phyloP scores from a whole-genome alignment of 2,888 invertebrate species.

The Baccha elongata region DNA sequence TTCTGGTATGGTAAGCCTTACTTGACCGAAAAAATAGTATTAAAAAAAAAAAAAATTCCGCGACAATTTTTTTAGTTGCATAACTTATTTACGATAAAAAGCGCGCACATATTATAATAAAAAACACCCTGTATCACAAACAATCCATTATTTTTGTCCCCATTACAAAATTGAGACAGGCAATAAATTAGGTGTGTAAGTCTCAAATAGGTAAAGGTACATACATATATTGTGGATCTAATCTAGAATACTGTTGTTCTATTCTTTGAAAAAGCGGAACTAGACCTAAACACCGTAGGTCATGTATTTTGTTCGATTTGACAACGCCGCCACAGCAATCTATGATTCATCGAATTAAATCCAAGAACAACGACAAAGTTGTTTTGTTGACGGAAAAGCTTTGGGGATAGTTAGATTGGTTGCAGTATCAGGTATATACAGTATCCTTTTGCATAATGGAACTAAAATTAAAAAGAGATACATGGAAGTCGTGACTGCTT shows the following conservation, averaged over 20 bases:
- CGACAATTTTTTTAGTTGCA: no score
- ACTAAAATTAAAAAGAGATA: constrained; percentile 23
- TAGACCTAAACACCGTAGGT: constrained; percentile 23
- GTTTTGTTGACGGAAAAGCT: constrained; percentile 65
- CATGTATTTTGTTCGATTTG: constrained; percentile 14
- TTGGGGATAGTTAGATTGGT: constrained; percentile 21
- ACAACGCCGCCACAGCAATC: constrained; percentile 1
- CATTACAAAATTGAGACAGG: neutral
- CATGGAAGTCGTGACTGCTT: constrained; percentile 58
- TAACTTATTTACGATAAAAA: no score
- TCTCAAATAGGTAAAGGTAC: neutral
- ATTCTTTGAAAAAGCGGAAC: constrained; percentile 44
- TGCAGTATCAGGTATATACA: neutral
- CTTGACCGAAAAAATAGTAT: no score
- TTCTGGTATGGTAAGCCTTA: no score
- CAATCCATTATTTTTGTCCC: neutral
- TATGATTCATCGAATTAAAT: constrained; percentile 50
- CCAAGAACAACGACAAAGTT: constrained; percentile 6
- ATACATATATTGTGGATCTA: constrained; percentile 26
- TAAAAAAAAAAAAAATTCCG: no score
- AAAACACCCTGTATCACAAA: neutral
- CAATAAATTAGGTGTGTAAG: constrained; percentile 32
- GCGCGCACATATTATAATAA: no score
- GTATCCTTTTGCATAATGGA: constrained; percentile 66
- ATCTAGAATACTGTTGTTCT: constrained; percentile 27